These are phyloP conservation scores for Hemichromis elongatus DNA, from an alignment of 2,113 vertebrate genomes.

Conservation along the genomic window DNA sequence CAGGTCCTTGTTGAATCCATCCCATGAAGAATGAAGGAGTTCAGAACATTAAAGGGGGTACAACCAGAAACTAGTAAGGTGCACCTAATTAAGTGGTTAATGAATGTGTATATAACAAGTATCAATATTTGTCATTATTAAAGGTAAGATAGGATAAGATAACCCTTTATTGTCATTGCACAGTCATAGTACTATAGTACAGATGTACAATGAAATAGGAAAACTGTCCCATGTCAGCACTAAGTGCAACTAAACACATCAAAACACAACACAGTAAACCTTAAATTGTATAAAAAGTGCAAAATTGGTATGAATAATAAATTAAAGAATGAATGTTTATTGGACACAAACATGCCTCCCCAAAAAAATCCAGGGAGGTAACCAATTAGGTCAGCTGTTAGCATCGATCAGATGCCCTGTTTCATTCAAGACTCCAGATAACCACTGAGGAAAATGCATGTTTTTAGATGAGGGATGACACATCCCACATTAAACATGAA, in stretches of 20 bases:
- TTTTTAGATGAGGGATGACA: background rate
- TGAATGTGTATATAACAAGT: accelerated
- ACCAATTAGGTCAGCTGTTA: background rate
- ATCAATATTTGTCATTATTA: background rate
- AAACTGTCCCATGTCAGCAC: background rate
- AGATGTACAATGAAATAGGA: background rate
- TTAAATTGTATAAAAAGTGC: background rate
- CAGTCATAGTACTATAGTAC: background rate
- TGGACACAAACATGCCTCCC: too few species aligned
- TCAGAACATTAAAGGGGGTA: background rate
- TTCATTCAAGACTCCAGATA: background rate
- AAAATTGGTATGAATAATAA: background rate
- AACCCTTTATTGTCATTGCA: background rate
- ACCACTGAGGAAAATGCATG: background rate
- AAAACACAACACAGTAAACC: background rate
- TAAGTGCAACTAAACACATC: too few species aligned
- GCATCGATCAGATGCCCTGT: background rate
- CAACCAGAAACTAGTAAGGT: background rate
- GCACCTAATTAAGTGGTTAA: background rate
- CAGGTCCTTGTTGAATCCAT: background rate
- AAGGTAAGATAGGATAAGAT: accelerated
- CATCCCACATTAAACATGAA: background rate
- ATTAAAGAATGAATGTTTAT: background rate
- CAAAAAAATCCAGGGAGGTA: background rate
- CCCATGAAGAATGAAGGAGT: background rate